A percentile compares a stretch with the other conserved stretches of the same genome.
Conservation (phyloP, 2,888 invertebrate species). For the Pheosia gnoma region DNA sequence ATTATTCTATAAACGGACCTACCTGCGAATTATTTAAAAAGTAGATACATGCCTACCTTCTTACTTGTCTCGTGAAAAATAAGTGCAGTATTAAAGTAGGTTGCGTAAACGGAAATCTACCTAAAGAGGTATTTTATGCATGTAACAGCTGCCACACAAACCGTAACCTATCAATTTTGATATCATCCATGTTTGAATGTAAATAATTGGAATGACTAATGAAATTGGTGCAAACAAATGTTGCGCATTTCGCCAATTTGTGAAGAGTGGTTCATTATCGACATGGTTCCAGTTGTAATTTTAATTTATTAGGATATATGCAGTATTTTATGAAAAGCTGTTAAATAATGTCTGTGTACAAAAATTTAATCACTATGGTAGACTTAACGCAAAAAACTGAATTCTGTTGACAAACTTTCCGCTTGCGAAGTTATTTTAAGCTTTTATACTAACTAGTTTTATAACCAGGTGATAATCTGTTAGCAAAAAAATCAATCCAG, state of each 20-base stretch:
- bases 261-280: not conserved
- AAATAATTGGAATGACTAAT: slow-evolving; percentile 49
- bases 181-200: slow-evolving; percentile 48
- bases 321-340: too few species aligned
- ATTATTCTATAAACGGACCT: not conserved
- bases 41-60: not conserved
- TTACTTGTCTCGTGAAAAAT: not conserved
- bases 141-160: slow-evolving; percentile 81
- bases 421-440: not conserved
- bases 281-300: not conserved
- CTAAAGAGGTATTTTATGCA: slow-evolving; percentile 73
- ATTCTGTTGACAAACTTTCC: too few species aligned
- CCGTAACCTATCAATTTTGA: slow-evolving; percentile 61
- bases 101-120: slow-evolving; percentile 69
- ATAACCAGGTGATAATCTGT: too few species aligned
- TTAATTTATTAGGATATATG: too few species aligned
- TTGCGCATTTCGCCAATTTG: slow-evolving; percentile 14
- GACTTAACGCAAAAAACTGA: too few species aligned
- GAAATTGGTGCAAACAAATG: slow-evolving; percentile 76
- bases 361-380: too few species aligned
- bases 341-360: too few species aligned
- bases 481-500: too few species aligned
- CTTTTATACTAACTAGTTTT: not conserved
- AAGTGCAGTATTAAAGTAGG: slow-evolving; percentile 2
- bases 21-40: not conserved